Percentiles rank a stretch among this genome's conserved stretches.
These are phyloP conservation scores for Lineus longissimus DNA, from an alignment of 1,140 invertebrate species.

Conservation along the genomic window DNA sequence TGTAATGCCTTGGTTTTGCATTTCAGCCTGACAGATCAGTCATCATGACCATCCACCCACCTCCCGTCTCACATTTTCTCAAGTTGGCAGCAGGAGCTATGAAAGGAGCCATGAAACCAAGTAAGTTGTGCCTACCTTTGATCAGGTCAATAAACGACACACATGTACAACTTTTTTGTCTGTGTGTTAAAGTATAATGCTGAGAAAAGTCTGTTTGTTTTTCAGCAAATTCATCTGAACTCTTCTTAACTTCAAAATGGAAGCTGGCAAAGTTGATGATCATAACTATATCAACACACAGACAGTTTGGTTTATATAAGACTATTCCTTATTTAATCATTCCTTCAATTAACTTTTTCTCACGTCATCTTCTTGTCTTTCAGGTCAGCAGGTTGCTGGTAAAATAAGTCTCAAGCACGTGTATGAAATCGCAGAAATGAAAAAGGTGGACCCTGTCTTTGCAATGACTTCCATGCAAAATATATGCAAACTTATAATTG, in stretches of 20 bases:
- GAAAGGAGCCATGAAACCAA: constrained; percentile 72
- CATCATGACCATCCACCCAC: constrained; percentile 76
- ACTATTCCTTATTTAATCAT: constrained; percentile 6
- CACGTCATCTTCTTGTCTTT: constrained; percentile 21
- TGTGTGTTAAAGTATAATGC: background rate
- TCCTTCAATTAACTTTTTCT: background rate
- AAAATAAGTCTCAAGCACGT: constrained; percentile 93
- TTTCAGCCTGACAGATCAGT: constrained; percentile 76
- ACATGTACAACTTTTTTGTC: background rate
- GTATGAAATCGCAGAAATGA: constrained; percentile 97
- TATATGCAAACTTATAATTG: constrained; percentile 76
- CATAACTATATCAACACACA: too few species aligned
- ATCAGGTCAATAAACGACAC: background rate
- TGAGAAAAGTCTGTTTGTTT: background rate
- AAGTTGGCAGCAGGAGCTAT: constrained; percentile 91
- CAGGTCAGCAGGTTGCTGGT: constrained; percentile 76
- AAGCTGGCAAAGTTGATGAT: too few species aligned
- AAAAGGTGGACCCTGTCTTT: constrained; percentile 76
- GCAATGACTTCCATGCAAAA: constrained; percentile 66
- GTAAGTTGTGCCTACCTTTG: constrained; percentile 52
- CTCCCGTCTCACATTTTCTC: constrained; percentile 80
- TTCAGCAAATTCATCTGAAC: too few species aligned
- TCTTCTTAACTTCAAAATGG: too few species aligned
- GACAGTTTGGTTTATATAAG: too few species aligned
- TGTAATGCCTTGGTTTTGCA: constrained; percentile 1